Evolutionary conservation across 2,113 vertebrate species (phyloP).

Genomic region (Ailurus styani): DNA sequence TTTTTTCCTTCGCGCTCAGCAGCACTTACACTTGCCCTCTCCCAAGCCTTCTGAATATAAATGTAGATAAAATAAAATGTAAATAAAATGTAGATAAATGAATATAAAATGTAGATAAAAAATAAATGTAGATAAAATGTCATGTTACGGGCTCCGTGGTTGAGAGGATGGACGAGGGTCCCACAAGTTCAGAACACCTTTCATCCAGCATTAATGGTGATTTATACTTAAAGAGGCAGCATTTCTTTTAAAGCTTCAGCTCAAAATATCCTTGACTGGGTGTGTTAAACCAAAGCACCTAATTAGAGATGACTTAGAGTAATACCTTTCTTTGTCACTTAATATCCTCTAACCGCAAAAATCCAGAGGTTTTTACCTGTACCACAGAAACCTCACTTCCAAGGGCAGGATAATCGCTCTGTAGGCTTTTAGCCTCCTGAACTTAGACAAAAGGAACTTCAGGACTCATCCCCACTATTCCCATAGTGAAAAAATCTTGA

Average conservation of each 20-base stretch:
- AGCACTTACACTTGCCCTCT: background rate
- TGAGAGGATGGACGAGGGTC: background rate
- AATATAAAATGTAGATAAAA: background rate
- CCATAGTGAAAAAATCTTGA: background rate
- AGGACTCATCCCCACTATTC: background rate
- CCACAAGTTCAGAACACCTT: background rate
- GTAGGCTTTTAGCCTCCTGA: constrained; percentile 10
- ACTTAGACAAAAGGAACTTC: background rate
- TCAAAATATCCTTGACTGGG: constrained; percentile 51
- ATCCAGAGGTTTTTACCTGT: constrained; percentile 44
- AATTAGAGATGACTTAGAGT: constrained; percentile 66
- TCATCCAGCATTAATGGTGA: background rate
- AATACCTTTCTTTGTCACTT: constrained; percentile 61
- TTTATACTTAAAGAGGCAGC: background rate
- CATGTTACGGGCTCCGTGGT: no score
- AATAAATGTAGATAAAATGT: background rate
- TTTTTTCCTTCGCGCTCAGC: background rate
- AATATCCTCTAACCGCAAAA: constrained; percentile 52
- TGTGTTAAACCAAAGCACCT: constrained; percentile 63
- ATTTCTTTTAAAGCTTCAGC: constrained; percentile 45
- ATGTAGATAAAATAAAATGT: background rate
- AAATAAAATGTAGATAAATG: background rate
- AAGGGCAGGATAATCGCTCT: constrained; percentile 14
- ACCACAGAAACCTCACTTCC: constrained; percentile 53
- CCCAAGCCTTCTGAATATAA: background rate